These are phyloP conservation scores for Thamnophis sirtalis DNA, from an alignment of 2,113 vertebrate genomes.

Conservation along the genomic window DNA sequence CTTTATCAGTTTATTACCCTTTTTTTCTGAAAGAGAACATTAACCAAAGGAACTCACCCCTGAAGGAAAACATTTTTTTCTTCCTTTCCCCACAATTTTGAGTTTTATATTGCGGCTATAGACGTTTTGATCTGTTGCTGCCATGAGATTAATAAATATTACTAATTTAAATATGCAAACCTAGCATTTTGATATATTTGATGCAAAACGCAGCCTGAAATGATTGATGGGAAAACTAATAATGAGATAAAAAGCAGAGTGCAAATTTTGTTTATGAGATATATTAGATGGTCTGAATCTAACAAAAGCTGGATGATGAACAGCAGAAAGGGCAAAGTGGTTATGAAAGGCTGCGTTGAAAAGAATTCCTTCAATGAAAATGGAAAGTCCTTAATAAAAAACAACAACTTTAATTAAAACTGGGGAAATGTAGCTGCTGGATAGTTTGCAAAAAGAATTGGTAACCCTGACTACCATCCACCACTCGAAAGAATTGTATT, in stretches of 20 bases:
- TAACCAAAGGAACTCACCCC: not conserved
- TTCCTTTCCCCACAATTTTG: not conserved
- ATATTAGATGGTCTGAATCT: not conserved
- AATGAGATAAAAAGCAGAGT: not conserved
- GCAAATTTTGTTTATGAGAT: not conserved
- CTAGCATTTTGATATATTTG: not conserved
- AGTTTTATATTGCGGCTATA: not conserved
- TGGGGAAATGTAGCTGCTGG: fast-evolving
- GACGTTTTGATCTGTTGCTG: not conserved
- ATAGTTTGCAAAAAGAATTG: not conserved
- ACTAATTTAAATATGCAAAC: not conserved
- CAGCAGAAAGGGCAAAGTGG: not conserved
- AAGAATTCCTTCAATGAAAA: not conserved
- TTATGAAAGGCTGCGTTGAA: not conserved
- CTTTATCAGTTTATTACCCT: not conserved
- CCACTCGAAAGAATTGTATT: not conserved
- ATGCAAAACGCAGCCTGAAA: not conserved
- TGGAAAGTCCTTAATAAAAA: not conserved
- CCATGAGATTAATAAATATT: not conserved
- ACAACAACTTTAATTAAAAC: conserved; percentile 19
- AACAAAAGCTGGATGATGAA: not conserved
- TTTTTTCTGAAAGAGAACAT: not conserved
- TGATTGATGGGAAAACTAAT: conserved; percentile 6
- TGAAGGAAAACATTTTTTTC: not conserved
- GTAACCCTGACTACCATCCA: not conserved